These are phyloP conservation scores for Astreopora myriophthalma DNA, from an alignment of 64 coral and sea anemone species.

Conservation along the genomic window DNA sequence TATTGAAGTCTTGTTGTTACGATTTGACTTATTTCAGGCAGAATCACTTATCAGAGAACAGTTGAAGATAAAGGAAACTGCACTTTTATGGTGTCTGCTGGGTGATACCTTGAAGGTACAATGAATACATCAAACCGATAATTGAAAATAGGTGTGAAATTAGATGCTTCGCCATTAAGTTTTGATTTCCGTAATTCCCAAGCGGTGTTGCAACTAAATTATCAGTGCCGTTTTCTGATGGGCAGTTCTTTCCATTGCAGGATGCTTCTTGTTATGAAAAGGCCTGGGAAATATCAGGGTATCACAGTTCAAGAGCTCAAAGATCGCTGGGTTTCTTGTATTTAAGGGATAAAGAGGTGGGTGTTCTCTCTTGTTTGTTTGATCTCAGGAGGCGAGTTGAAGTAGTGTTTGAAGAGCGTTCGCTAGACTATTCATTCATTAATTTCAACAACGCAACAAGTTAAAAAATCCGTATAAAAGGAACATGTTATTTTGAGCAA, in stretches of 20 bases:
- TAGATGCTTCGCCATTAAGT: no score
- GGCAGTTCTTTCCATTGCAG: conserved; percentile 37
- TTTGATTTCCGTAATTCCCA: no score
- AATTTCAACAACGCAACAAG: no score
- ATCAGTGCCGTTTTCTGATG: not conserved
- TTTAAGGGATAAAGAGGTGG: conserved; percentile 81
- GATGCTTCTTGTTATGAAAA: conserved; percentile 84
- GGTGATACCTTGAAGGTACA: conserved; percentile 90
- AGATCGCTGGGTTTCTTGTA: conserved; percentile 85
- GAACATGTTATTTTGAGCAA: no score
- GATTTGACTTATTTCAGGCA: conserved; percentile 56
- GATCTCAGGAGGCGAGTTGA: no score
- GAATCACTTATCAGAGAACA: conserved; percentile 85
- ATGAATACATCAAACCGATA: not conserved
- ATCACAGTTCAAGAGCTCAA: conserved; percentile 91
- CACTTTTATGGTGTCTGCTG: conserved; percentile 90
- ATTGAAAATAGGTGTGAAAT: no score
- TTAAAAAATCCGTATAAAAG: no score
- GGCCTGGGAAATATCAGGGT: conserved; percentile 92
- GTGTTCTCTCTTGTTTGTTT: conserved; percentile 2
- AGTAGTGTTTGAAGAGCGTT: not conserved
- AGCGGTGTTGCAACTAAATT: not conserved
- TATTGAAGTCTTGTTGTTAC: no score
- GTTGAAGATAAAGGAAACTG: conserved; percentile 78
- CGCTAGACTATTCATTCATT: no score